Evolutionary conservation across 2,888 invertebrate species (phyloP).

Genomic region (Clostera curtula): DNA sequence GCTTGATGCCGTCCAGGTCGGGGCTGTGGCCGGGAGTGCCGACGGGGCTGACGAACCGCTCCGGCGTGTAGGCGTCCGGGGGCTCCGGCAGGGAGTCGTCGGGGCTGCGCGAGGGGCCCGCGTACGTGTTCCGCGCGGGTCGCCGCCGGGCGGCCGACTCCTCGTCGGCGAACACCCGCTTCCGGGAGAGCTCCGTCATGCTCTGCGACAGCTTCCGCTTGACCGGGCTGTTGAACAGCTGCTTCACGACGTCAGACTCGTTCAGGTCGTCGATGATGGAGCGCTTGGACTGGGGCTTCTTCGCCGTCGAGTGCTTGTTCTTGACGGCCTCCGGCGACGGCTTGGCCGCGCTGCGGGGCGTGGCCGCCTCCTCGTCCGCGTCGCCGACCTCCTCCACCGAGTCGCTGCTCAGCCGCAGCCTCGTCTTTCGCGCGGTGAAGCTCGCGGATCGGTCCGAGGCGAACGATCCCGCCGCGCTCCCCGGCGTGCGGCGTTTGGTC

Average conservation of each 20-base stretch:
- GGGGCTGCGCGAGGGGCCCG: slow-evolving; percentile 22
- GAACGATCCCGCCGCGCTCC: slow-evolving; percentile 23
- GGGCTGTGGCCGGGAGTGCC: slow-evolving; percentile 39
- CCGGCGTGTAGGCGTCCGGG: slow-evolving; percentile 37
- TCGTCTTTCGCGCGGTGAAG: slow-evolving; percentile 20
- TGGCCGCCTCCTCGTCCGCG: slow-evolving; percentile 35
- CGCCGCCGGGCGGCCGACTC: slow-evolving; percentile 21
- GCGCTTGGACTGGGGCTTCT: slow-evolving; percentile 62
- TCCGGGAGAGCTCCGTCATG: slow-evolving; percentile 57
- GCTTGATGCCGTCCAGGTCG: slow-evolving; percentile 35
- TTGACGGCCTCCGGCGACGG: slow-evolving; percentile 53
- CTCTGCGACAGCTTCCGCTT: slow-evolving; percentile 67
- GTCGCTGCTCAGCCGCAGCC: slow-evolving; percentile 26
- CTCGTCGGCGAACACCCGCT: slow-evolving; percentile 39
- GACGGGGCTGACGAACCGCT: slow-evolving; percentile 49
- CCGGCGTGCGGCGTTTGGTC: slow-evolving; percentile 38
- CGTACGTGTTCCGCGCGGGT: slow-evolving; percentile 32
- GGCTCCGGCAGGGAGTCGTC: slow-evolving; percentile 30
- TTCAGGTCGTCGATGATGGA: slow-evolving; percentile 60
- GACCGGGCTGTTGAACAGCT: slow-evolving; percentile 64
- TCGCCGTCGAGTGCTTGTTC: slow-evolving; percentile 63
- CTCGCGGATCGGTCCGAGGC: too few species aligned
- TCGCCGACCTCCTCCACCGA: slow-evolving; percentile 23
- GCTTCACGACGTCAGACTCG: slow-evolving; percentile 56
- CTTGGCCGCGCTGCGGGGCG: slow-evolving; percentile 52